Percentiles rank a stretch among this genome's conserved stretches.
phyloP scores from a whole-genome alignment of 2,888 invertebrate species.

The Macaria notata region DNA sequence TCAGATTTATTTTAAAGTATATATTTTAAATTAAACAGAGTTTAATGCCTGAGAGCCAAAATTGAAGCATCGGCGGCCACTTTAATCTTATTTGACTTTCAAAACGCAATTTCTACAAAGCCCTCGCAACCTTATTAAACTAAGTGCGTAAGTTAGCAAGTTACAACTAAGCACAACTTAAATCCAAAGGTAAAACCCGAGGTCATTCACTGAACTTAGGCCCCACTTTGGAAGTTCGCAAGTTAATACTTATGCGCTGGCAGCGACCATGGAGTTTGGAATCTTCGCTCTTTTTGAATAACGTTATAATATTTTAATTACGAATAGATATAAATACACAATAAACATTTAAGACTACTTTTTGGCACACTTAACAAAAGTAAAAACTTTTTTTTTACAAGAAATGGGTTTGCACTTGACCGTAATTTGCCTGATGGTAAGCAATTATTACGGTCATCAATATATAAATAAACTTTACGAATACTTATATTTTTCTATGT shows the following conservation, averaged over 20 bases:
- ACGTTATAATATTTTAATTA: too few relatives aligned
- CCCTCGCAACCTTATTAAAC: slow-evolving; percentile 24
- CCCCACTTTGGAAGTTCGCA: slow-evolving; percentile 31
- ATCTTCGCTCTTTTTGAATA: background rate
- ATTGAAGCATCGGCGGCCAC: slow-evolving; percentile 4
- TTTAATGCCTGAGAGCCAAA: background rate
- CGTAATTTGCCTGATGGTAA: too few relatives aligned
- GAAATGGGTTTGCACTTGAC: too few relatives aligned
- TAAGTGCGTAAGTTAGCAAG: slow-evolving; percentile 26
- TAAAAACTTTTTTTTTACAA: too few relatives aligned
- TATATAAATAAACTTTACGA: too few relatives aligned
- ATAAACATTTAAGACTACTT: too few relatives aligned
- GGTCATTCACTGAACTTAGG: slow-evolving; percentile 34
- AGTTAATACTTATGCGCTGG: slow-evolving; percentile 28
- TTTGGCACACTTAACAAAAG: too few relatives aligned
- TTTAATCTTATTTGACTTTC: slow-evolving; percentile 21
- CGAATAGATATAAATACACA: too few relatives aligned
- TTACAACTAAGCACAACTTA: slow-evolving; percentile 23
- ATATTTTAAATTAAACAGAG: too few relatives aligned
- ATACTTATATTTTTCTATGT: too few relatives aligned
- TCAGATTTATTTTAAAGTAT: too few relatives aligned
- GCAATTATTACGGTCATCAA: too few relatives aligned
- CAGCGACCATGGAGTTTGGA: background rate
- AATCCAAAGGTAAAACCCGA: slow-evolving; percentile 33
- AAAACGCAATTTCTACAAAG: slow-evolving; percentile 20